Evolutionary conservation across 1,140 invertebrate species (phyloP), one percentile per base, ranked within the genome.

Genomic region (Pemphigus obesinymphae): DNA sequence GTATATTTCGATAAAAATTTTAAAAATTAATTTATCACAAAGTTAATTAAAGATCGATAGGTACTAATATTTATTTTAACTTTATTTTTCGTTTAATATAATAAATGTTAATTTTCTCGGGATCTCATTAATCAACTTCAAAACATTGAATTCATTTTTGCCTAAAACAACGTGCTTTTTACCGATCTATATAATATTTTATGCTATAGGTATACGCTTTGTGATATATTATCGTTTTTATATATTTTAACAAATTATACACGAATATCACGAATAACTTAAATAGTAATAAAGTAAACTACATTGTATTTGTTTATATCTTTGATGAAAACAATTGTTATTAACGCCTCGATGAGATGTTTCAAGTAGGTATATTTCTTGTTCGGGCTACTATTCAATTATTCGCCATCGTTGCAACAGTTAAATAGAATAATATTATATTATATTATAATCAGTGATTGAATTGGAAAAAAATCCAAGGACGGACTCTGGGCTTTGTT

Each of bases 51-150:
- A 66, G 63, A 37, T 17, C 34, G 63, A 66, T 66, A 34, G 17
- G n/a, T n/a, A n/a, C n/a, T 34, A 66, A 37, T 66, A 66, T 23
- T 66, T 40, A 37, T 66, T 66, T 66, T 13, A 66, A 66, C n/a
- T 66, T 66, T 66, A 66, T 66, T 66, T 66, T 66, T 66, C 31
- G 23, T 66, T 37, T 66, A n/a, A n/a, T n/a, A 37, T 66, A 66
- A 66, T 66, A n/a, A 66, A 66, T 66, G 63, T 66, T 66, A 66
- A 66, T 66, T 66, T 66, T 8, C 34, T 37, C 10, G 3, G 1
- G n/a, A 66, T n/a, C 63, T 66, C 63, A 66, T 66, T 66, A 66
- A 66, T 66, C 63, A 66, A 66, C 63, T 37, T 66, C 63, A 66
- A 66, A 66, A 66, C 10, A 66, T 66, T 66, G 63, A 66, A 66